Evolutionary conservation across 2,888 invertebrate genomes (phyloP).

Genomic region (Amblyjoppa proteus): DNA sequence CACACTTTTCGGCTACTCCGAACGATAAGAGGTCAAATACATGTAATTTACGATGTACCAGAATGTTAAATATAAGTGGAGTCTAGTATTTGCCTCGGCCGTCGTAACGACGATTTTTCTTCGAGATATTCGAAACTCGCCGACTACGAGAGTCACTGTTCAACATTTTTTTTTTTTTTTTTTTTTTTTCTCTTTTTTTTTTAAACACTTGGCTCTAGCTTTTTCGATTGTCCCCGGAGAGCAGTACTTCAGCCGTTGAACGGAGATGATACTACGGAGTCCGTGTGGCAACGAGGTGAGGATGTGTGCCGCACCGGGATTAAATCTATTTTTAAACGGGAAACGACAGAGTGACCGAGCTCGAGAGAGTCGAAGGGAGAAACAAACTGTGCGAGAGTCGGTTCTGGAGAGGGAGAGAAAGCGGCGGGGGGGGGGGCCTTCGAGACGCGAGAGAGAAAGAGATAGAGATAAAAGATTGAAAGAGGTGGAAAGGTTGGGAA

Average conservation of each 20-base stretch:
- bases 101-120: neutral
- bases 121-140: slow-evolving; percentile 4
- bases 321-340: slow-evolving; percentile 71
- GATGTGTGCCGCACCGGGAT: slow-evolving; percentile 59
- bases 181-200: neutral
- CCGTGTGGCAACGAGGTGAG: slow-evolving; percentile 15
- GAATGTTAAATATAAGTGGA: neutral
- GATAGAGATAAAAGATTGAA: slow-evolving; percentile 49
- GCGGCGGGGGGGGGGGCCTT: slow-evolving; percentile 18
- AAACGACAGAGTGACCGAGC: slow-evolving; percentile 59
- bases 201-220: slow-evolving; percentile 29
- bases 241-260: slow-evolving; percentile 19
- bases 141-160: neutral
- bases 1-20: too few relatives aligned
- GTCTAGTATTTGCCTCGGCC: neutral
- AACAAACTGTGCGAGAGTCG: slow-evolving; percentile 28
- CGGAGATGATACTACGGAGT: slow-evolving; percentile 30
- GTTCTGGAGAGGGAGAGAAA: neutral
- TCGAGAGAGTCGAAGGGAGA: slow-evolving; percentile 31
- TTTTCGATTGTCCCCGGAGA: slow-evolving; percentile 44
- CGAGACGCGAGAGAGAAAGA: slow-evolving; percentile 16
- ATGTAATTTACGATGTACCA: too few relatives aligned
- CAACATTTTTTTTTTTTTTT: neutral
- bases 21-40: too few relatives aligned
- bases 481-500: slow-evolving; percentile 21